Conservation (phyloP, 2,888 invertebrate genomes). For the Dioctria linearis region DNA sequence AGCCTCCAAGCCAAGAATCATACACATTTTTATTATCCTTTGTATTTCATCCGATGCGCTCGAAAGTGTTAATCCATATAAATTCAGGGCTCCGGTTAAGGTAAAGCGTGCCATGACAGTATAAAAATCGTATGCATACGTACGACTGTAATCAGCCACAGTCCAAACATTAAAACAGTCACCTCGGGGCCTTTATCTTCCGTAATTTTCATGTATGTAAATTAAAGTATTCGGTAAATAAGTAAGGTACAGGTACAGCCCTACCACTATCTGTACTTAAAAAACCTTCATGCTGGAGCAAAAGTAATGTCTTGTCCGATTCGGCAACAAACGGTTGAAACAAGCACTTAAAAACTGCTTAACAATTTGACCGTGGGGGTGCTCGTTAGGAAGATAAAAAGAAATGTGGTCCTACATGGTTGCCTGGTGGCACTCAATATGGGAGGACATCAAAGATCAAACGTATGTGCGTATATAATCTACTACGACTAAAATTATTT, state of each 20-base stretch:
- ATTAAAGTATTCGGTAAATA: background rate
- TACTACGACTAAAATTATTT: too few relatives aligned
- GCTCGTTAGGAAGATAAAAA: background rate
- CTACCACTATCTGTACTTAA: background rate
- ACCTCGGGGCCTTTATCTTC: constrained; percentile 30
- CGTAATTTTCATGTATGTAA: constrained; percentile 22
- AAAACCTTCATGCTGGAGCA: background rate
- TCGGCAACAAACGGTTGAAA: constrained; percentile 6
- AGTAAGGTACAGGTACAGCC: constrained; percentile 1
- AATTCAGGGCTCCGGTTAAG: constrained; percentile 2
- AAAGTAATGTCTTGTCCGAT: constrained; percentile 4
- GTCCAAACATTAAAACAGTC: constrained; percentile 2
- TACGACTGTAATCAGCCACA: constrained; percentile 42
- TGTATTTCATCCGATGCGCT: constrained; percentile 28
- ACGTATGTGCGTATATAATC: too few relatives aligned
- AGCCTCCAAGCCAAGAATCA: constrained; percentile 4
- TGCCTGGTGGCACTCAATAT: constrained; percentile 23
- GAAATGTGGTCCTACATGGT: constrained; percentile 11
- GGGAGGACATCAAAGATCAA: too few relatives aligned
- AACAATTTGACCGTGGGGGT: constrained; percentile 23
- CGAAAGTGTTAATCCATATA: constrained; percentile 47
- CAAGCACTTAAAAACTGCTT: constrained; percentile 17
- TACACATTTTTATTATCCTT: constrained; percentile 29
- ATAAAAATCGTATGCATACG: constrained; percentile 28
- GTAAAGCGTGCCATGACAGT: constrained; percentile 24